Evolutionary conservation across 2,113 vertebrate species (phyloP).

Genomic region (Malurus melanocephalus): DNA sequence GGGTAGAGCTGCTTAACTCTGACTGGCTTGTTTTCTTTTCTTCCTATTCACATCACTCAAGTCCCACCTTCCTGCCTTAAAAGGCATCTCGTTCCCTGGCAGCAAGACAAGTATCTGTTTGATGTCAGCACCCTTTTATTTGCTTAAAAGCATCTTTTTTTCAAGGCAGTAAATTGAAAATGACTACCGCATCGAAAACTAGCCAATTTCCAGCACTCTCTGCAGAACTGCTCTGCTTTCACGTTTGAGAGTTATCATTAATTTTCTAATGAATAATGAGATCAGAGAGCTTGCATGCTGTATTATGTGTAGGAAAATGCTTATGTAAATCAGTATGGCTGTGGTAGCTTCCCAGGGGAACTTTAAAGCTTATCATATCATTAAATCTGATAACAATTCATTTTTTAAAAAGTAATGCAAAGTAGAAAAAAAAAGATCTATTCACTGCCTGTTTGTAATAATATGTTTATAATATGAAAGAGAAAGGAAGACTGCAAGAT

Average conservation of each 20-base stretch:
- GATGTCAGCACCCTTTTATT: slow-evolving; percentile 73
- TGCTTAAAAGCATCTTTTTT: slow-evolving; percentile 72
- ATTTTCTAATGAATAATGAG: slow-evolving; percentile 72
- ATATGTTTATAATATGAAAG: slow-evolving; percentile 55
- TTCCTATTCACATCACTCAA: slow-evolving; percentile 71
- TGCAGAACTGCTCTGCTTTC: slow-evolving; percentile 58
- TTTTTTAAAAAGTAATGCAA: slow-evolving; percentile 35
- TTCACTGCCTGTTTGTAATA: slow-evolving; percentile 39
- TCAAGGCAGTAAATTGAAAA: slow-evolving; percentile 68
- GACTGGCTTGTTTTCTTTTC: slow-evolving; percentile 71
- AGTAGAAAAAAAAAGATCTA: not conserved
- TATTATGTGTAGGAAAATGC: slow-evolving; percentile 68
- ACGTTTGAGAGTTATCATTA: slow-evolving; percentile 67
- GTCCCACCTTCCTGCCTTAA: slow-evolving; percentile 73
- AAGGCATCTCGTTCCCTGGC: slow-evolving; percentile 72
- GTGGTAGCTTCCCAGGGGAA: slow-evolving; percentile 63
- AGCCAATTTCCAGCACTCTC: slow-evolving; percentile 64
- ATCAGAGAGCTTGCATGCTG: slow-evolving; percentile 65
- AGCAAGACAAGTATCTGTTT: slow-evolving; percentile 73
- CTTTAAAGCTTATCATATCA: slow-evolving; percentile 69
- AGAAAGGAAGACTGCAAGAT: slow-evolving; percentile 22
- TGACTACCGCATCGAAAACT: slow-evolving; percentile 64
- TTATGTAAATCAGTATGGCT: slow-evolving; percentile 66
- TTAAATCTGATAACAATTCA: slow-evolving; percentile 64
- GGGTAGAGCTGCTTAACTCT: slow-evolving; percentile 69